Percentiles rank a stretch among this genome's conserved stretches.
These are phyloP conservation scores for Callimorpha dominula DNA, from an alignment of 2,888 invertebrate genomes.

Conservation along the genomic window DNA sequence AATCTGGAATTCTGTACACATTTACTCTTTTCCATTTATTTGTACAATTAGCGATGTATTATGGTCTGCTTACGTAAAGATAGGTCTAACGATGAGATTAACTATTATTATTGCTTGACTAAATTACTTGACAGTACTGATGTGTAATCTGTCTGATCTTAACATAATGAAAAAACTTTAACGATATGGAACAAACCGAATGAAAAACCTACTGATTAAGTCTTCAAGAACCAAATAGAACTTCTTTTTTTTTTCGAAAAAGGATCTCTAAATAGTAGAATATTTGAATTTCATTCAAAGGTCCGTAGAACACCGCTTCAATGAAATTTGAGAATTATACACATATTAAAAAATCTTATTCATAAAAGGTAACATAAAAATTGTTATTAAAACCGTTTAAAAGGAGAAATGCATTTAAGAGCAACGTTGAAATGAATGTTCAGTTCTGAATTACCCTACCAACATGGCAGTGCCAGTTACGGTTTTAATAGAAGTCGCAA, in stretches of 20 bases:
- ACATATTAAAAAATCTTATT: constrained; percentile 3
- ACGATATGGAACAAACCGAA: too few relatives aligned
- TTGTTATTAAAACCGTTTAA: constrained; percentile 32
- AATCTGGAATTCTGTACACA: too few relatives aligned
- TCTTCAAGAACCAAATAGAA: too few relatives aligned
- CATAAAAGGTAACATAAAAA: constrained; percentile 14
- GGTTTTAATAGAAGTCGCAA: constrained; percentile 58
- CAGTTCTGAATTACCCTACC: constrained; percentile 25
- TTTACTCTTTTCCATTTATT: not conserved
- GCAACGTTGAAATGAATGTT: constrained; percentile 25
- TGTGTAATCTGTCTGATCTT: not conserved
- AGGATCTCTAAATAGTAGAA: too few relatives aligned
- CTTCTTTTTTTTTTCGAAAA: too few relatives aligned
- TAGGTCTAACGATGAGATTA: not conserved
- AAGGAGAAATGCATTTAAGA: constrained; percentile 21
- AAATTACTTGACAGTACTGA: not conserved
- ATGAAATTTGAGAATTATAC: constrained; percentile 2
- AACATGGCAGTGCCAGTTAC: constrained; percentile 35
- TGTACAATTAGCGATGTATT: not conserved
- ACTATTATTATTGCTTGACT: not conserved
- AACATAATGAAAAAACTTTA: too few relatives aligned
- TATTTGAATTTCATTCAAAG: too few relatives aligned
- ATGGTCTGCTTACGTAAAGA: not conserved
- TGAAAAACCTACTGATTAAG: too few relatives aligned
- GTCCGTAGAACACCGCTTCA: too few relatives aligned